Evolutionary conservation across 37 sponge, comb jelly and placozoan genomes (phyloP).

Genomic region (Eunapius fragilis): DNA sequence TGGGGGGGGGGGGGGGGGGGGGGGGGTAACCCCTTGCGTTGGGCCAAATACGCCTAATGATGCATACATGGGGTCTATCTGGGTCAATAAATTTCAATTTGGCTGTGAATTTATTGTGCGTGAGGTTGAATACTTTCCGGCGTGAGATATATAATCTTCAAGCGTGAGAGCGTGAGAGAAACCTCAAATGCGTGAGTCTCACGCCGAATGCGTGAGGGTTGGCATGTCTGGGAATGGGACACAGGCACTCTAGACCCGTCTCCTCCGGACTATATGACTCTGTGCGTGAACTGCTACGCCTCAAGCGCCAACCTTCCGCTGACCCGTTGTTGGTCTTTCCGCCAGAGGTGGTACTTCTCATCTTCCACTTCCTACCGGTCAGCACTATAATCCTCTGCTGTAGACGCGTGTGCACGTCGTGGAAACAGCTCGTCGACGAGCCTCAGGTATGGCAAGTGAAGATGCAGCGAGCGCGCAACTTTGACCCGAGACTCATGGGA

Average conservation of each 20-base stretch:
- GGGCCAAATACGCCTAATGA: too few species aligned
- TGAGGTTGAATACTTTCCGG: too few species aligned
- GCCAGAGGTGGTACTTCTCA: constrained; percentile 8
- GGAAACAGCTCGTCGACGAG: constrained; percentile 31
- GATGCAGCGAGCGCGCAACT: constrained; percentile 26
- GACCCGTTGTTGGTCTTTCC: constrained; percentile 35
- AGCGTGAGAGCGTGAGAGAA: too few species aligned
- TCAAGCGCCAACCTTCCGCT: background rate
- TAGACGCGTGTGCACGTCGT: constrained; percentile 32
- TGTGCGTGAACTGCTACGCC: background rate
- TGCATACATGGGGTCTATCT: too few species aligned
- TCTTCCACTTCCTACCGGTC: constrained; percentile 41
- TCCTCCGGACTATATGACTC: background rate
- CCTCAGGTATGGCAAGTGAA: constrained; percentile 42
- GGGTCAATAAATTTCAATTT: too few species aligned
- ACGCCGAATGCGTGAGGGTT: too few species aligned
- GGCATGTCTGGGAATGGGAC: background rate
- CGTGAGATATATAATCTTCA: too few species aligned
- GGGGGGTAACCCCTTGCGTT: too few species aligned
- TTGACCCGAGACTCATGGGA: background rate
- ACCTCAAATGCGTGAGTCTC: too few species aligned
- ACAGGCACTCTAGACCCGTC: background rate
- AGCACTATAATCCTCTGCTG: constrained; percentile 17
- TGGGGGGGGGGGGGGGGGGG: too few species aligned
- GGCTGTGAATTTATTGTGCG: too few species aligned